These are phyloP conservation scores for Vireo altiloquus DNA, from an alignment of 2,113 vertebrate genomes.

Conservation along the genomic window DNA sequence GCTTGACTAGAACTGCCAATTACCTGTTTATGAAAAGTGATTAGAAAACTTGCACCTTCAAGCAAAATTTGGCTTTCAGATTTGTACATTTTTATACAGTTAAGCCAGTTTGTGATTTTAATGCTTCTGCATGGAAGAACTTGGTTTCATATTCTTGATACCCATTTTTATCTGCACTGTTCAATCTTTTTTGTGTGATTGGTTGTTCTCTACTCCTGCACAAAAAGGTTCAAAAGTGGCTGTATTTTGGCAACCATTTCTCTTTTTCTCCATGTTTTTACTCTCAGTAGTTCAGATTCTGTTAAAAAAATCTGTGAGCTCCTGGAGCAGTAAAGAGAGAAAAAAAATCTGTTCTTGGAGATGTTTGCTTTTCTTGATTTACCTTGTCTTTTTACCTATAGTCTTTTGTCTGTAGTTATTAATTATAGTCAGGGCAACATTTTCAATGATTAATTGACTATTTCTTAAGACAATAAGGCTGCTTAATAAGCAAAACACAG, in stretches of 20 bases:
- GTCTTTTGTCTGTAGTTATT: constrained; percentile 63
- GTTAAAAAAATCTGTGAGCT: not conserved
- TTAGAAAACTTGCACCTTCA: not conserved
- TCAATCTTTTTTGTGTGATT: not conserved
- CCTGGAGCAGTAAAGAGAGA: not conserved
- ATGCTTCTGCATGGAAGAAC: not conserved
- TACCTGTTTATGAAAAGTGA: not conserved
- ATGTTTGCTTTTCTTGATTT: constrained; percentile 31
- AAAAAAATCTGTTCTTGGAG: constrained; percentile 51
- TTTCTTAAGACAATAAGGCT: constrained; percentile 65
- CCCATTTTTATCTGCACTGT: not conserved
- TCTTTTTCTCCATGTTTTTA: not conserved
- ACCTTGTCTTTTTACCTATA: constrained; percentile 44
- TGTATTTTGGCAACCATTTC: not conserved
- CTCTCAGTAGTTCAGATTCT: not conserved
- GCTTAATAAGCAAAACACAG: constrained; percentile 58
- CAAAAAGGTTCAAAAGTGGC: not conserved
- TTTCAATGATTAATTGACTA: constrained; percentile 74
- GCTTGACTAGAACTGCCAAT: not conserved
- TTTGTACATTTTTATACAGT: not conserved
- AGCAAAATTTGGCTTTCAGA: not conserved
- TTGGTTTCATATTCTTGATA: not conserved
- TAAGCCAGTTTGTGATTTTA: not conserved
- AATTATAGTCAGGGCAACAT: constrained; percentile 70
- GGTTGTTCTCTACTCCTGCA: not conserved